These are phyloP conservation scores for Tadarida brasiliensis DNA, from an alignment of 2,797 vertebrate species.

Conservation along the genomic window DNA sequence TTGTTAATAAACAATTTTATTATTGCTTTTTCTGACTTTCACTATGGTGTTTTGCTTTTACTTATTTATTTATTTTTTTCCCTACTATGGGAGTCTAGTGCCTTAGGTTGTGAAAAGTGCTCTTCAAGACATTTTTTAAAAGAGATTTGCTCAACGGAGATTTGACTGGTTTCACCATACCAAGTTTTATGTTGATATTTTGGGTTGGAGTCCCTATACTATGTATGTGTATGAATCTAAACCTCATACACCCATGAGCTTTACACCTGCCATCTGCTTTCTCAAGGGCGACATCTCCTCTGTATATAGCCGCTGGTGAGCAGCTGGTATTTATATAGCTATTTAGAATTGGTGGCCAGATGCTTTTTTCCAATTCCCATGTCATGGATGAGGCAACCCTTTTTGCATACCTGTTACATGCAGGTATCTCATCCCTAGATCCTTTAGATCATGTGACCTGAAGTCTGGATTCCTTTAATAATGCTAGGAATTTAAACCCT, in stretches of 20 bases:
- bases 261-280: not conserved
- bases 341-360: not conserved
- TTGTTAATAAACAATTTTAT: not conserved
- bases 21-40: not conserved
- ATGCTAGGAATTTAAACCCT: not conserved
- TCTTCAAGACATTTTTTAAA: not conserved
- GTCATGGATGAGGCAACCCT: not conserved
- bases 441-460: not conserved
- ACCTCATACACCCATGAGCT: fast-evolving
- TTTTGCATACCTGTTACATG: not conserved
- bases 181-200: not conserved
- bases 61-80: not conserved
- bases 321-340: not conserved
- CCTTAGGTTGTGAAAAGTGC: not conserved
- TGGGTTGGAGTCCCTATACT: not conserved
- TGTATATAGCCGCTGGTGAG: not conserved
- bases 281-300: not conserved
- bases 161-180: not conserved
- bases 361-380: not conserved
- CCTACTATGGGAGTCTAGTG: not conserved
- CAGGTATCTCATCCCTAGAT: not conserved
- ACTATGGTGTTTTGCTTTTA: not conserved
- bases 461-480: not conserved
- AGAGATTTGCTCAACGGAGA: not conserved
- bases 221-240: not conserved